phyloP scores from a whole-genome alignment of 1,140 invertebrate genomes.

The Drosophila ananassae region DNA sequence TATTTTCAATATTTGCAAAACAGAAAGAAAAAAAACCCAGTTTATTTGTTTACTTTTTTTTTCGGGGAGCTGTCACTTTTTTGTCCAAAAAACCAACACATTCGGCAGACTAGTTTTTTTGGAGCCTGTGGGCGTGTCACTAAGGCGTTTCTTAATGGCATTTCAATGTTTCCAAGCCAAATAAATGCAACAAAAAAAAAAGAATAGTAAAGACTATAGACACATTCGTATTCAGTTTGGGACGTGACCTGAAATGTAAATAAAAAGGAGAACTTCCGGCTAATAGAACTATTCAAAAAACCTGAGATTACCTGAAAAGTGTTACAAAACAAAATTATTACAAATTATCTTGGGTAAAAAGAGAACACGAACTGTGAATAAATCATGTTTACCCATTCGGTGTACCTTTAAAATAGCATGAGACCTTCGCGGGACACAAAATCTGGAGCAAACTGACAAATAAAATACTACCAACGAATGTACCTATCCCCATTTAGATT shows the following conservation, averaged over 20 bases:
- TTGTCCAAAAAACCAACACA: slow-evolving; percentile 40
- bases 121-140: slow-evolving; percentile 24
- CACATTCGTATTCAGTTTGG: slow-evolving; percentile 2
- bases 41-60: slow-evolving; percentile 29
- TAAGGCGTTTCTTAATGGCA: slow-evolving; percentile 62
- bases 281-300: not conserved
- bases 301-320: too few species aligned
- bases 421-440: slow-evolving; percentile 38
- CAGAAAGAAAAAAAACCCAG: not conserved
- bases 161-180: slow-evolving; percentile 51
- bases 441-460: slow-evolving; percentile 6
- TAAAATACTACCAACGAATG: not conserved
- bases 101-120: slow-evolving; percentile 34
- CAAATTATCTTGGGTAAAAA: not conserved
- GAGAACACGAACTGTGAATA: slow-evolving; percentile 1
- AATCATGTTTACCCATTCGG: slow-evolving; percentile 14
- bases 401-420: slow-evolving; percentile 19
- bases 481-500: slow-evolving; percentile 11
- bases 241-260: slow-evolving; percentile 32
- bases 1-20: slow-evolving; percentile 58
- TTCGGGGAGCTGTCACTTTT: slow-evolving; percentile 44
- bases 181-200: slow-evolving; percentile 40
- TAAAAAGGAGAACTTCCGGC: slow-evolving; percentile 14
- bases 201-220: slow-evolving; percentile 26
- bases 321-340: too few species aligned